Conservation (phyloP, 1,140 invertebrate species). For the Drosophila paulistorum region DNA sequence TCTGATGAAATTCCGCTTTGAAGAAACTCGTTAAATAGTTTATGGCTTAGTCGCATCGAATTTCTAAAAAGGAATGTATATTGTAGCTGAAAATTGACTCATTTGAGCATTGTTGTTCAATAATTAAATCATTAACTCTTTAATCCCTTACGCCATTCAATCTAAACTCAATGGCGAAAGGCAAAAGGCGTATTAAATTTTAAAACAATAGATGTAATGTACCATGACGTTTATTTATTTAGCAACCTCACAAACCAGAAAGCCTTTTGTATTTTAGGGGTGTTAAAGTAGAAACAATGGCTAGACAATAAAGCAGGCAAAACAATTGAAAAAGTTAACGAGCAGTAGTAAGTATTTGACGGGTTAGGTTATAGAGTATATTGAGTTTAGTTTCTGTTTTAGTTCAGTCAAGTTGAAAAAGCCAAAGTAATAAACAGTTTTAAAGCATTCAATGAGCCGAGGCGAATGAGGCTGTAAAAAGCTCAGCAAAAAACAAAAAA, state of each 20-base stretch:
- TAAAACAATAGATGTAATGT: constrained; percentile 52
- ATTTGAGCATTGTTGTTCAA: constrained; percentile 15
- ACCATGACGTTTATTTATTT: constrained; percentile 44
- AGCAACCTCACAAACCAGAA: constrained; percentile 11
- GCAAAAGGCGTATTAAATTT: constrained; percentile 12
- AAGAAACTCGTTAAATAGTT: no score
- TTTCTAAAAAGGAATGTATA: no score
- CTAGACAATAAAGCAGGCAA: not conserved
- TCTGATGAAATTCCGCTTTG: no score
- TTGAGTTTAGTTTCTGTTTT: not conserved
- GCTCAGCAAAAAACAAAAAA: constrained; percentile 24
- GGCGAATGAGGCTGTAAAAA: no score
- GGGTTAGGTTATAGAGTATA: not conserved
- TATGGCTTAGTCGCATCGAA: no score
- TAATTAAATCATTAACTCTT: constrained; percentile 44
- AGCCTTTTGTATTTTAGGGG: constrained; percentile 2
- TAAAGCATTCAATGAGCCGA: constrained; percentile 44
- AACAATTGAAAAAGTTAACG: constrained; percentile 15
- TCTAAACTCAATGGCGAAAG: constrained; percentile 30
- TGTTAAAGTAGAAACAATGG: constrained; percentile 24
- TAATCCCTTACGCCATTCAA: constrained; percentile 30
- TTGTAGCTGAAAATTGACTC: no score
- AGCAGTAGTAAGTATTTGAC: not conserved
- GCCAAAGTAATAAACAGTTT: not conserved
- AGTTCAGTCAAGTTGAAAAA: not conserved